Conservation (phyloP, 1,140 invertebrate genomes). For the Liolophura sinensis region DNA sequence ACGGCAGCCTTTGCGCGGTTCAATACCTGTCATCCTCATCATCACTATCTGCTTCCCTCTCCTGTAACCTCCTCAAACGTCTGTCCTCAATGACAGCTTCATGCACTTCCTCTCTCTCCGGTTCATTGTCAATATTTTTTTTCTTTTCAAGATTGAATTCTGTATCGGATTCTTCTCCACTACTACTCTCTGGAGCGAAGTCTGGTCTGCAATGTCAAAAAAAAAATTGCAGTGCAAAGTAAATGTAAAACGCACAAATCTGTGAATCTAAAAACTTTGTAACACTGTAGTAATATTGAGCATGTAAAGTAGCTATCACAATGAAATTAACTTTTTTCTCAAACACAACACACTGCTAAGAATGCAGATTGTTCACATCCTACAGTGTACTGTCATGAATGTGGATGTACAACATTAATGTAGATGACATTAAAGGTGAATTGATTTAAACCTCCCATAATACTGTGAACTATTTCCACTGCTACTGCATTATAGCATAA, state of each 20-base stretch:
- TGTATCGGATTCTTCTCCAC: slow-evolving; percentile 63
- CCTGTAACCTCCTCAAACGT: slow-evolving; percentile 42
- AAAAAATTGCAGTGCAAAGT: too few species aligned
- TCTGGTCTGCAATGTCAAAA: slow-evolving; percentile 43
- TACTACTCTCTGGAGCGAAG: slow-evolving; percentile 60
- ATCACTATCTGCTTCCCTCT: slow-evolving; percentile 32
- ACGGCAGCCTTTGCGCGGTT: not conserved
- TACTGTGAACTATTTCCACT: too few species aligned
- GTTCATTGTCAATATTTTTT: slow-evolving; percentile 16
- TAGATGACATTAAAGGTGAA: too few species aligned
- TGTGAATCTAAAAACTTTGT: not conserved
- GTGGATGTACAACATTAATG: too few species aligned
- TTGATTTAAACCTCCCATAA: too few species aligned
- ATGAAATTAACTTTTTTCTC: too few species aligned
- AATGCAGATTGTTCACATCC: too few species aligned
- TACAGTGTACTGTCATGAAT: too few species aligned
- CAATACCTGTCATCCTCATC: slow-evolving; percentile 45
- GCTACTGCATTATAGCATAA: not conserved
- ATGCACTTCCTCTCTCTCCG: slow-evolving; percentile 22
- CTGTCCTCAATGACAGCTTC: slow-evolving; percentile 36
- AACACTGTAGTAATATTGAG: not conserved
- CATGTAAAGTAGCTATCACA: too few species aligned
- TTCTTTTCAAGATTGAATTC: slow-evolving; percentile 36
- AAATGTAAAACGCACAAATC: not conserved
- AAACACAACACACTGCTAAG: too few species aligned